Percentiles rank a stretch among this genome's conserved stretches.
Conservation (phyloP, 2,113 vertebrate species). For the Phalacrocorax brasilianus region DNA sequence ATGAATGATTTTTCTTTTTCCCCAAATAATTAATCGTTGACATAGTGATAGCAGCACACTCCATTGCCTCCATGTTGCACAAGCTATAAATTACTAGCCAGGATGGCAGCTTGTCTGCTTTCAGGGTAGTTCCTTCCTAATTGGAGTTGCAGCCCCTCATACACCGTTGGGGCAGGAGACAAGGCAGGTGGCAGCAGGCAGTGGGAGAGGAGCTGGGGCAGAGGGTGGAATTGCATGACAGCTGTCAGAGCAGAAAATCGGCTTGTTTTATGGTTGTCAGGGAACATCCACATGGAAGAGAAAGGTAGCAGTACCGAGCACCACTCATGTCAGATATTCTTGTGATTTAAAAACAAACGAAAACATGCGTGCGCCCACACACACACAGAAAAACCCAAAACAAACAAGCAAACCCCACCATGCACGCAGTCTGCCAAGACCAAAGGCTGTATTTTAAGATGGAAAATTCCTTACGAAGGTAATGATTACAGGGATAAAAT, state of each 20-base stretch:
- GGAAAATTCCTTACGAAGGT: background rate
- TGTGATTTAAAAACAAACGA: background rate
- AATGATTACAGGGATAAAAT: background rate
- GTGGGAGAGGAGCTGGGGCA: background rate
- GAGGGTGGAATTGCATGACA: background rate
- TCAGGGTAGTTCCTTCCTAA: background rate
- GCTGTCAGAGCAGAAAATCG: background rate
- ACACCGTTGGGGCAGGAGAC: background rate
- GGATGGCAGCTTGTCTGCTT: background rate
- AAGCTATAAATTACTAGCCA: background rate
- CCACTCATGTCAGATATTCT: background rate
- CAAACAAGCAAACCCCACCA: background rate
- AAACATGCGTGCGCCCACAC: accelerated
- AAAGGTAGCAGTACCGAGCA: background rate
- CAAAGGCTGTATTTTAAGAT: background rate
- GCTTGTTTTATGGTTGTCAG: background rate
- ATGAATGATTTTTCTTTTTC: background rate
- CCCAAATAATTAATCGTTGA: background rate
- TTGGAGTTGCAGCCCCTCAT: background rate
- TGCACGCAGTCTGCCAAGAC: background rate
- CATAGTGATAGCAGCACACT: background rate
- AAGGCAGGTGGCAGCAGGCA: background rate
- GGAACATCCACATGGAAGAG: accelerated
- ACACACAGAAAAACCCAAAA: background rate
- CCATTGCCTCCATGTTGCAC: background rate